Evolutionary conservation across 2,797 vertebrate genomes (phyloP), one percentile per base, ranked within the genome.

Genomic region (Vipera latastei): DNA sequence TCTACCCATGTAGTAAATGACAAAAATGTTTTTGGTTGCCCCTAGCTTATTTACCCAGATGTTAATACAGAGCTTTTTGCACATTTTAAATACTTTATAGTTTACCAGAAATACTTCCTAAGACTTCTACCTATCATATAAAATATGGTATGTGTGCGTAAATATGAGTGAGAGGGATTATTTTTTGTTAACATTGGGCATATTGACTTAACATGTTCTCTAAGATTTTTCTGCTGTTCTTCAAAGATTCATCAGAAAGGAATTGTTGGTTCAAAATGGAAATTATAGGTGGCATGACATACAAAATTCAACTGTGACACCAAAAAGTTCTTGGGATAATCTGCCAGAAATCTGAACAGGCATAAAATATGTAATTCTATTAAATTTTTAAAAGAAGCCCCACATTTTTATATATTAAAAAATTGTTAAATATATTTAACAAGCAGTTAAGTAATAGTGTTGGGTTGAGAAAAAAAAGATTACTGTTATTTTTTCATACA

Each of bases 221-320:
- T 86, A 44, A 63, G 89, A 89, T 88, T 88, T 89, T 55, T 93
- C 93, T 94, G 92, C 95, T 95, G 93, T 95, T 95, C 90, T 93
- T 94, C 91, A 93, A 92, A 90, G 20, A 56, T 73, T 56, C 73
- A 91, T 55, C 92, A 92, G 89, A 94, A 95, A 94, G 93, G 94
- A 32, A 85, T 44, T 25, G 9, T 26, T 86, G 28, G 28, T 16
- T 86, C 28, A 28, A 56, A 86, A 38, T 44, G 69, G 69, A 44
- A 78, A 78, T 38, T 44, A 78, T 78, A 44, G 6, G 32, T 44
- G 2, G 65, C 18, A 73, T 38, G 73, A 78, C 44, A 22, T 9
- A 78, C 44, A 44, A 78, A 44, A 78, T 78, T 78, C 69, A 78
- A 78, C 7, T 78, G 18, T 1, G 18, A 78, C 9, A 44, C 0